Conservation (phyloP, 1,140 invertebrate species). For the Stegodyphus dumicola region DNA sequence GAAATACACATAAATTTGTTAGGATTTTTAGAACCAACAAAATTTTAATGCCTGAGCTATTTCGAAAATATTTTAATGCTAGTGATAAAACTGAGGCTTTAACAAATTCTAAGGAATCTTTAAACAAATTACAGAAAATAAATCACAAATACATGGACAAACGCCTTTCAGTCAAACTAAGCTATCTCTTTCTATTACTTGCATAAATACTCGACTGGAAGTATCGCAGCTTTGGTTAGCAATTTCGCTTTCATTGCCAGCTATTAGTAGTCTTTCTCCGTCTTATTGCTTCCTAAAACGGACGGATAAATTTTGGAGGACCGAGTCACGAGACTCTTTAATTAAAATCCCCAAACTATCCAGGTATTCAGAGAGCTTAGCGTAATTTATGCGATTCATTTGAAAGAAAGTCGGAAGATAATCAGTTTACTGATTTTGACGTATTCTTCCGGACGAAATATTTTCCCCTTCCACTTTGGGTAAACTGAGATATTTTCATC, state of each 20-base stretch:
- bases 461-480: conserved; percentile 16
- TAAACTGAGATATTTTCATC: conserved; percentile 50
- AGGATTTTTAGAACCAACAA: too few species aligned
- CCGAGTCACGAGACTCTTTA: neutral
- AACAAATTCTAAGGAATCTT: neutral
- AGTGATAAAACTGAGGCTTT: too few species aligned
- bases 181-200: neutral
- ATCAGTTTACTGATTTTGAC: conserved; percentile 59
- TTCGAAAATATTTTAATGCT: too few species aligned
- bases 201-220: too few species aligned
- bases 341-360: conserved; percentile 40
- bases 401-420: conserved; percentile 43
- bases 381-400: conserved; percentile 38
- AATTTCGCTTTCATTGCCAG: conserved; percentile 3
- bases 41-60: too few species aligned
- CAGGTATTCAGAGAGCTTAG: conserved; percentile 45
- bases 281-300: neutral
- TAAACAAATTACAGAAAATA: too few species aligned
- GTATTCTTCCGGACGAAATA: conserved; percentile 44
- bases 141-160: too few species aligned
- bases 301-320: too few species aligned
- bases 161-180: too few species aligned
- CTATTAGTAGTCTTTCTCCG: neutral
- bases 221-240: neutral
- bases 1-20: too few species aligned